Conservation (phyloP, 2,113 vertebrate species). For the Neogobius melanostomus region DNA sequence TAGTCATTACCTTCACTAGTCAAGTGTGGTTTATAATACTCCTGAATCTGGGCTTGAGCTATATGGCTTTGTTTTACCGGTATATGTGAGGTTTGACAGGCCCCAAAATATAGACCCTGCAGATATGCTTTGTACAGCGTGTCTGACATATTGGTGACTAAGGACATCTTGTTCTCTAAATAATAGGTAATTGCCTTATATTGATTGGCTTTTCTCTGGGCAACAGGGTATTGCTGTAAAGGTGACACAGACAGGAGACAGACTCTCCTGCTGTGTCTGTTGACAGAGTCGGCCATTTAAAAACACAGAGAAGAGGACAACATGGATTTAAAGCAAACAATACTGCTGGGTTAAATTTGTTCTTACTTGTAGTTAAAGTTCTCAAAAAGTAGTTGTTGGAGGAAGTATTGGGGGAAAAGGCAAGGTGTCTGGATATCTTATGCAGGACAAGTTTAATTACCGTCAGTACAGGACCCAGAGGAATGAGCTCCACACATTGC, state of each 20-base stretch:
- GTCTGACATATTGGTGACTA: slow-evolving; percentile 31
- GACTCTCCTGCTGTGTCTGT: slow-evolving; percentile 44
- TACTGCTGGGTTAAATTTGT: slow-evolving; percentile 17
- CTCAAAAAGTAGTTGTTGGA: slow-evolving; percentile 7
- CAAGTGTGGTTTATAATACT: no score
- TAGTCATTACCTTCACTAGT: background rate
- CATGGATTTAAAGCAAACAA: slow-evolving; percentile 24
- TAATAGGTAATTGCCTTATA: slow-evolving; percentile 54
- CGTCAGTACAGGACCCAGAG: no score
- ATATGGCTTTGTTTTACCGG: no score
- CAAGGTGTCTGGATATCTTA: no score
- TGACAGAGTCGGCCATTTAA: slow-evolving; percentile 60
- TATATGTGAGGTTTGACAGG: slow-evolving; percentile 5
- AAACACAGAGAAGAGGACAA: slow-evolving; percentile 44
- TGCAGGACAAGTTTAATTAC: no score
- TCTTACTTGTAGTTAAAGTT: background rate
- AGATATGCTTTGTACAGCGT: slow-evolving; percentile 38
- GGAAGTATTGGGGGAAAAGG: no score
- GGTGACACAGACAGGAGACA: slow-evolving; percentile 35
- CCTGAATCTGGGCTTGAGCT: no score
- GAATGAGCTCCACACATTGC: no score
- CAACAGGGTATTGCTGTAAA: slow-evolving; percentile 34
- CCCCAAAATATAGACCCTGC: slow-evolving; percentile 25
- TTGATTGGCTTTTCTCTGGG: slow-evolving; percentile 55
- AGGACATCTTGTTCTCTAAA: slow-evolving; percentile 52